Base-by-base conservation (phyloP, 2,888 invertebrate genomes). In the Andrena dorsata region DNA sequence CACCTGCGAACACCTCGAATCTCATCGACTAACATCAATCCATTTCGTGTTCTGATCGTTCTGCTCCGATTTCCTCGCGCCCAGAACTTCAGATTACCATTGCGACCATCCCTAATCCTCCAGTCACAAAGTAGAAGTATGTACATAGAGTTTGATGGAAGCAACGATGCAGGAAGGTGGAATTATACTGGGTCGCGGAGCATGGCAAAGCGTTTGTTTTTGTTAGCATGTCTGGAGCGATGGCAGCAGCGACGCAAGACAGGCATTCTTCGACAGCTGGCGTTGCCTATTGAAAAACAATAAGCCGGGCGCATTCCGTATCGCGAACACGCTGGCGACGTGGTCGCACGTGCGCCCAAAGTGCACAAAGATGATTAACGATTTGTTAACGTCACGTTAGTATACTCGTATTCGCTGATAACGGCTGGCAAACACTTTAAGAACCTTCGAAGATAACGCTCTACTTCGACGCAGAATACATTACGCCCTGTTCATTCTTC, bases 211-310 rank as follows among this genome's bases (percentile, higher is more conserved):
- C 7, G 41, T 80, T 79, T 63, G 61, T 41, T 75, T 76, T 10
- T 51, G 51, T 51, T 56, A 26, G 56, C 32, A 35, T 32, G 63
- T 56, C 63, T 69, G 69, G 69, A 13, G 30, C 32, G 23, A 26
- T 26, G 35, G 32, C 51, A 23, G 53, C 69, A 6, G 20, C 32
- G 68, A 47, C 23, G 23, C 23, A 60, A n/a, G 32, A 26, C 28
- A 16, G 49, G 16, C 76, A 83, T 78, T 79, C 79, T 72, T 79
- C 80, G 74, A 74, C 80, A 81, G 79, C 70, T 73, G 82, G 77
- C 80, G 82, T 74, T 71, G 77, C 70, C 82, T 82, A 77, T 69
- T 82, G 77, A 83, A 80, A 83, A 85, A 85, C 80, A 77, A 83
- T 81, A 70, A 75, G 26, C 72, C 28, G 60, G 20, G 49, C 72